A percentile compares a stretch with the other conserved stretches of the same genome.
These are phyloP conservation scores for Hyperoplus immaculatus DNA, from an alignment of 2,797 vertebrate species.

Conservation along the genomic window DNA sequence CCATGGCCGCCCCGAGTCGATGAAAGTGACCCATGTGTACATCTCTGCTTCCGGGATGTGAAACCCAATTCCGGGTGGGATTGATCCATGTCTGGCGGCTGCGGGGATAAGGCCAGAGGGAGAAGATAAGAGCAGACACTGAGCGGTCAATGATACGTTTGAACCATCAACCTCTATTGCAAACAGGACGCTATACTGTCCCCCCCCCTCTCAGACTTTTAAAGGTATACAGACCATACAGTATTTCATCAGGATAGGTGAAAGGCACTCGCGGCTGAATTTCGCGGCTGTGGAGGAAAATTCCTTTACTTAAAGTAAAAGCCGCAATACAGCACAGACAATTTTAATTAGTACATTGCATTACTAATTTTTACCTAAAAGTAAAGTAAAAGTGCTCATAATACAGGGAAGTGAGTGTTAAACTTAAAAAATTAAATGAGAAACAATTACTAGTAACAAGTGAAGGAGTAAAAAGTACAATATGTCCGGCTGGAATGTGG, in stretches of 20 bases:
- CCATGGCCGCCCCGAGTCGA: constrained; percentile 67
- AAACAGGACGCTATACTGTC: constrained; percentile 56
- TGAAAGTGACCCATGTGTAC: constrained; percentile 80
- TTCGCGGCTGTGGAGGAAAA: not conserved
- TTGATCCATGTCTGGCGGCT: constrained; percentile 82
- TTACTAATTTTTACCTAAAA: not conserved
- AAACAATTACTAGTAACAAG: not conserved
- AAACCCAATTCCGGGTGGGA: constrained; percentile 81
- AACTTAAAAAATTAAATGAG: not conserved
- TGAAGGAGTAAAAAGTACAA: not conserved
- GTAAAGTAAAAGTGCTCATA: not conserved
- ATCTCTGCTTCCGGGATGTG: constrained; percentile 80
- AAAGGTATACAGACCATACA: constrained; percentile 46
- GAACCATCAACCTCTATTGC: constrained; percentile 73
- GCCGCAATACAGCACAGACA: not conserved
- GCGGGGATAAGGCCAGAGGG: constrained; percentile 68
- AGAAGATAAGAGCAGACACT: constrained; percentile 80
- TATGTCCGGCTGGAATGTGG: not conserved
- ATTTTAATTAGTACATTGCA: not conserved
- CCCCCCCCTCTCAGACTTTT: constrained; percentile 34
- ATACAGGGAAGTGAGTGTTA: not conserved
- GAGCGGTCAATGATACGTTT: constrained; percentile 75
- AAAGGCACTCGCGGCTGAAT: constrained; percentile 2
- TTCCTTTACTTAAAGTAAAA: not conserved
- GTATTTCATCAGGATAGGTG: constrained; percentile 34